Evolutionary conservation across 1,140 invertebrate genomes (phyloP), one percentile per base, ranked within the genome.

Genomic region (Brachionus koreanus): DNA sequence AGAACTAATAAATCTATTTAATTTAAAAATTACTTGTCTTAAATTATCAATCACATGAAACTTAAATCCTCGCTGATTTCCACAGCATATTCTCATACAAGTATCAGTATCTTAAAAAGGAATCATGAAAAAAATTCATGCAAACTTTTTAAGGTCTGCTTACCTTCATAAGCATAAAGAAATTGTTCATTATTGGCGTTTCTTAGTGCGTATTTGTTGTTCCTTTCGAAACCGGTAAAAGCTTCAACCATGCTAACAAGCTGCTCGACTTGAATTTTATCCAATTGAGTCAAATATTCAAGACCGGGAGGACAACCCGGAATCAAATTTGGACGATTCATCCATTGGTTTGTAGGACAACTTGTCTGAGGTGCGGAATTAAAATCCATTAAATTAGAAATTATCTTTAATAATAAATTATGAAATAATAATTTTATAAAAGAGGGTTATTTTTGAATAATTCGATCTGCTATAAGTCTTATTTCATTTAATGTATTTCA

Each of bases 251-350:
- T 84, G 86, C 96, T 94, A 6, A 94, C 91, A 89, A 95, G 93
- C 87, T 96, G 94, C 85, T 95, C 92, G 61, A 97, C 91, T 81
- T 95, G 89, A 52, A 97, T 89, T 84, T 94, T 92, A 88, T 97
- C 94, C 91, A 96, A 92, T 91, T 91, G 91, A 87, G 93, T 93
- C 89, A 97, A 92, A 91, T 94, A 97, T 91, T 95, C 94, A 90
- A 97, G 92, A 84, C 94, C 95, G 86, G 92, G 93, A 75, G 93
- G 95, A 90, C 93, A 95, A 87, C 92, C 94, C 87, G 90, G n/a
- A n/a, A n/a, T n/a, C n/a, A 92, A 65, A 86, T 84, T 84, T 90
- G 91, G 93, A 86, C 92, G 90, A 89, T 89, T 91, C 92, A 93
- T 93, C 93, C 93, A 95, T 33, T 82, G 72, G n/a, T 37, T 52